phyloP scores from a whole-genome alignment of 1,140 invertebrate species.

The Ruditapes philippinarum region DNA sequence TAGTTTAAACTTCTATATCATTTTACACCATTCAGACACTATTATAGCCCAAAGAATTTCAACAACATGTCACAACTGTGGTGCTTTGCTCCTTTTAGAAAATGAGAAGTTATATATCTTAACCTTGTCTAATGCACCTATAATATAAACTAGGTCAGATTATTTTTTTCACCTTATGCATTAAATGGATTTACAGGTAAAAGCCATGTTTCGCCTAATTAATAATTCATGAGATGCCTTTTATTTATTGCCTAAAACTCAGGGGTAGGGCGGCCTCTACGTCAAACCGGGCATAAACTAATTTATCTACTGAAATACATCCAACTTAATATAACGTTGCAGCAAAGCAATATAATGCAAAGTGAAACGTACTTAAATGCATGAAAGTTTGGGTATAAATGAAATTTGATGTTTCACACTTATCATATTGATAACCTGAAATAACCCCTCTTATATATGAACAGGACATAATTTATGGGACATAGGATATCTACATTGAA shows the following conservation, averaged over 20 bases:
- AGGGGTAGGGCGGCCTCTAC: slow-evolving; percentile 1
- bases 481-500: not conserved
- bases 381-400: not conserved
- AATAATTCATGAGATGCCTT: slow-evolving; percentile 20
- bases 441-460: not conserved
- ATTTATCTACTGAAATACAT: slow-evolving; percentile 5
- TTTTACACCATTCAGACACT: too few relatives aligned
- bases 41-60: too few relatives aligned
- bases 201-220: not conserved
- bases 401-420: not conserved
- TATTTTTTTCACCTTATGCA: not conserved
- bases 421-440: not conserved
- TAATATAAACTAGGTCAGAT: not conserved
- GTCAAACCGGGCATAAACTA: not conserved
- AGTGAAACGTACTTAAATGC: not conserved
- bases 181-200: not conserved
- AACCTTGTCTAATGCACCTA: too few relatives aligned
- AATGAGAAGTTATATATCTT: too few relatives aligned
- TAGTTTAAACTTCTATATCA: too few relatives aligned
- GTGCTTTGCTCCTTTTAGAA: too few relatives aligned
- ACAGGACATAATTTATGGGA: not conserved
- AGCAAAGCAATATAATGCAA: too few relatives aligned
- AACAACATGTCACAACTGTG: too few relatives aligned
- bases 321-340: not conserved
- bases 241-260: not conserved